Conservation (phyloP, 2,888 invertebrate species). For the Coleophora deauratella region DNA sequence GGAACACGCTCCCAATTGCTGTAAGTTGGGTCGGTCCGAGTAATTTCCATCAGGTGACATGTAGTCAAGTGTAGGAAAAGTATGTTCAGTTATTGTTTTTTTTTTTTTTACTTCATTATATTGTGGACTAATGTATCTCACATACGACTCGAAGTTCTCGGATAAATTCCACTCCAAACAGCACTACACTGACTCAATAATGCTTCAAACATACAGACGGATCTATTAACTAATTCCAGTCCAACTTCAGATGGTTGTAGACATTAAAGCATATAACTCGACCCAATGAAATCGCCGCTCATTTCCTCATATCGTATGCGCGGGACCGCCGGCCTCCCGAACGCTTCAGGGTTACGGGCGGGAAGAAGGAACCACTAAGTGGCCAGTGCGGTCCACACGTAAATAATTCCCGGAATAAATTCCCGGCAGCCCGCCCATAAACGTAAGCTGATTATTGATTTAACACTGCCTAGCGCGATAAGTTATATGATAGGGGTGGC, state of each 20-base stretch:
- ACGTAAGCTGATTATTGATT: constrained; percentile 27
- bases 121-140: too few relatives aligned
- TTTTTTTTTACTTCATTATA: too few relatives aligned
- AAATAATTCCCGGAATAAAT: constrained; percentile 23
- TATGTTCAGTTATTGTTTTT: too few relatives aligned
- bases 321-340: neutral
- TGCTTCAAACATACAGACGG: too few relatives aligned
- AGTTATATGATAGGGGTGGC: neutral
- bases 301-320: neutral
- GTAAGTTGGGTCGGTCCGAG: neutral
- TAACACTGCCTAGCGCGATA: constrained; percentile 18
- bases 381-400: constrained; percentile 5
- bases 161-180: too few relatives aligned
- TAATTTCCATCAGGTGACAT: too few relatives aligned
- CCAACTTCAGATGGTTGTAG: too few relatives aligned
- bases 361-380: too few relatives aligned
- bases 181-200: too few relatives aligned
- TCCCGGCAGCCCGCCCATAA: constrained; percentile 11
- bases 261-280: neutral
- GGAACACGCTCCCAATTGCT: neutral
- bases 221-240: too few relatives aligned
- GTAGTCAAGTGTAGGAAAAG: too few relatives aligned
- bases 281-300: neutral
- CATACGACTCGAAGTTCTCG: too few relatives aligned
- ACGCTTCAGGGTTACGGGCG: neutral